Evolutionary conservation across 2,797 vertebrate species (phyloP).

Genomic region (Tokudaia muenninki): DNA sequence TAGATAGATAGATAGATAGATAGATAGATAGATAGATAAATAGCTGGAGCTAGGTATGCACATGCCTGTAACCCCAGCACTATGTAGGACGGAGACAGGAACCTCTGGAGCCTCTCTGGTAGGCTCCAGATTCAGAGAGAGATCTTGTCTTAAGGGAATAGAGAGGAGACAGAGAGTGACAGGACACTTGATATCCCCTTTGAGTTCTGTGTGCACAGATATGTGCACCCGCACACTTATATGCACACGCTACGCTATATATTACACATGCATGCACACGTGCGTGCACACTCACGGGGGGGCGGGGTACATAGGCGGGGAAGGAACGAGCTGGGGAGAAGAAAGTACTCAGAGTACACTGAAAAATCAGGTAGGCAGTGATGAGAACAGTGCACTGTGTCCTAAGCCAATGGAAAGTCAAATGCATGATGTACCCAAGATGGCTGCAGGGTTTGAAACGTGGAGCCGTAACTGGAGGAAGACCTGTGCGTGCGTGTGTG

Average conservation of each 20-base stretch:
- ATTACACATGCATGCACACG: too few species aligned
- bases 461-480: background rate
- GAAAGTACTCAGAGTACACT: background rate
- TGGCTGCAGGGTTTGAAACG: accelerated
- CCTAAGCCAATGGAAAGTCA: background rate
- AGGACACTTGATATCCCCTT: background rate
- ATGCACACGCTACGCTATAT: too few species aligned
- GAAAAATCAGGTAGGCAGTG: background rate
- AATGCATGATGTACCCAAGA: background rate
- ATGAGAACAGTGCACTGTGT: background rate
- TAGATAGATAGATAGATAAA: too few species aligned
- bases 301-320: accelerated
- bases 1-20: too few species aligned
- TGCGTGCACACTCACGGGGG: too few species aligned
- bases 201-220: background rate
- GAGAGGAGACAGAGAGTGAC: background rate
- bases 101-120: background rate
- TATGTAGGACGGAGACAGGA: background rate
- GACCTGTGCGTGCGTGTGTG: background rate
- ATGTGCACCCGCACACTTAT: too few species aligned
- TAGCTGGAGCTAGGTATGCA: background rate
- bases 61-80: background rate
- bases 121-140: background rate
- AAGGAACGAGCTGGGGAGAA: background rate
- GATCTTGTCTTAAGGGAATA: background rate